Percentiles rank a stretch among this genome's conserved stretches.
Evolutionary conservation across 2,113 vertebrate species (phyloP).

Genomic region (Arothron firmamentum): DNA sequence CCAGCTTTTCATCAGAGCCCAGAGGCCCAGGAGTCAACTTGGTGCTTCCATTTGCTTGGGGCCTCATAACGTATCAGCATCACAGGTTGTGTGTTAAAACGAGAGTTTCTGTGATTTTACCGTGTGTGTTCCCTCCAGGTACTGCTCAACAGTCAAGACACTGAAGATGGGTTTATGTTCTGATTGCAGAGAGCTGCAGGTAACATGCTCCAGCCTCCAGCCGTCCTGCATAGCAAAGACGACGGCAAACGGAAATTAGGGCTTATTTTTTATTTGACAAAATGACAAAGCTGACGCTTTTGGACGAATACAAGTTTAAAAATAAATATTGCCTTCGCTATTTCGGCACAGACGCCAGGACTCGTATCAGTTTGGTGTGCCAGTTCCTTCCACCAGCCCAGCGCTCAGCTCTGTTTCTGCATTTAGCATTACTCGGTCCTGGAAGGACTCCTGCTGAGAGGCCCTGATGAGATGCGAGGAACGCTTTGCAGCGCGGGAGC

Average conservation of each 20-base stretch:
- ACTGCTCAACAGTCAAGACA: too few species aligned
- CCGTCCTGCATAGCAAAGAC: too few species aligned
- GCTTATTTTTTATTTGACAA: neutral
- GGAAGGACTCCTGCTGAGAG: constrained; percentile 23
- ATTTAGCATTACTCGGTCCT: constrained; percentile 29
- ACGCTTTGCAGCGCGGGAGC: neutral
- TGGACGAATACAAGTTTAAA: neutral
- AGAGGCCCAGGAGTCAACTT: neutral
- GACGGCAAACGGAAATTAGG: too few species aligned
- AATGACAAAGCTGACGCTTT: neutral
- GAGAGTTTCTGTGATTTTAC: too few species aligned
- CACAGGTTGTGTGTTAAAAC: too few species aligned
- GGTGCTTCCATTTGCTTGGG: neutral
- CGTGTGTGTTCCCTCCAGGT: too few species aligned
- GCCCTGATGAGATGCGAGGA: constrained; percentile 20
- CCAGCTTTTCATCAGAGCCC: neutral
- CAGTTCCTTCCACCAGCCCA: constrained; percentile 20
- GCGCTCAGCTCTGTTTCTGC: constrained; percentile 27
- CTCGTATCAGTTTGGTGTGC: constrained; percentile 23
- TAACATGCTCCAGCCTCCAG: too few species aligned
- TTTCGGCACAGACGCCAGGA: constrained; percentile 17
- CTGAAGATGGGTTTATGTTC: too few species aligned
- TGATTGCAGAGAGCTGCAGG: too few species aligned
- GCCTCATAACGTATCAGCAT: too few species aligned
- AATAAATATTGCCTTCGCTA: neutral